Evolutionary conservation across 2,113 vertebrate genomes (phyloP), one percentile per base, ranked within the genome.

Genomic region (Gavia stellata): DNA sequence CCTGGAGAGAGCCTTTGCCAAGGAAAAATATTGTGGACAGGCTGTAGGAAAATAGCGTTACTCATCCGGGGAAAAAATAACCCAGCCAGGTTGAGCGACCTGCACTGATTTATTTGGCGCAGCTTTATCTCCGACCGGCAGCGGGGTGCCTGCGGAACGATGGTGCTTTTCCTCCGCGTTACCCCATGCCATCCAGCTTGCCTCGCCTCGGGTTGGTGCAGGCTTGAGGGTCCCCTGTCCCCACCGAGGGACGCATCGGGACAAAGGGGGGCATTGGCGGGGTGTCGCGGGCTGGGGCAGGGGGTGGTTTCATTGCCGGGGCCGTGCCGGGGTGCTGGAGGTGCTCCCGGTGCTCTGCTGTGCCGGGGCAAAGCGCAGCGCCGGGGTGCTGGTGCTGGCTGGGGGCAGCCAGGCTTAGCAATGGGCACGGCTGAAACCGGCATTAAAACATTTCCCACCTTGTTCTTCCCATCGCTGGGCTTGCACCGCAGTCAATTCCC

Each of bases 221-320:
- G 50, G 18, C 6, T 44, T 44, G 45, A 47, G 47, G 14, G 56
- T 40, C 24, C 21, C 52, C 31, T 12, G 10, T 71, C 6, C 59
- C 18, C 6, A 2, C 44, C 1, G 6, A 24, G 72, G 24, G 52
- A 40, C 7, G 5, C 8, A 2, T 2, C 5, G 6, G 80, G 55
- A 14, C 25, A 7, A 28, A 66, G 16, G 2, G 13, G 50, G 21
- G 8, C 15, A 14, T 6, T 15, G 38, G 40, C 56, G 42, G 55
- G 45, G 14, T 45, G 50, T 6, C 31, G 49, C 53, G 59, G 44
- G 23, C 81, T 15, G 59, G 55, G 47, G 24, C 17, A 58, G 44
- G 15, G n/a, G 14, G 6, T 61, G 53, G 28, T 21, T 87, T 55
- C 29, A 21, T 19, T 77, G 49, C 34, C 0, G 0, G 47, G n/a